Evolutionary conservation across 2,113 vertebrate species (phyloP).

Genomic region (Cryptotis parvus): DNA sequence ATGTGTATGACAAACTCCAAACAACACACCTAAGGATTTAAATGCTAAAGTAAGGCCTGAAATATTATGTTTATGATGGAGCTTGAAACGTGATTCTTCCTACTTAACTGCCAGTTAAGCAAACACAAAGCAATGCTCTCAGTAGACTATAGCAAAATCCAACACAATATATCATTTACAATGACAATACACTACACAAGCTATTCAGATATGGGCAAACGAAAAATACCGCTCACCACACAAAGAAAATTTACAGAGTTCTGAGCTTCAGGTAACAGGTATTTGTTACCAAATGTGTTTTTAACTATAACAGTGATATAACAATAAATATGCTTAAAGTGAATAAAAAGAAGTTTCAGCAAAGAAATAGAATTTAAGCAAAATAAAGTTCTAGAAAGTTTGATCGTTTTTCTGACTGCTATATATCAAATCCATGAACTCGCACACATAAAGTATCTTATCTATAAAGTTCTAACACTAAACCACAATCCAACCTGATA

Average conservation of each 20-base stretch:
- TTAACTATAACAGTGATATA: background rate
- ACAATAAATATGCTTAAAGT: constrained; percentile 12
- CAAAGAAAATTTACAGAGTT: constrained; percentile 16
- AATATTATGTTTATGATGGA: background rate
- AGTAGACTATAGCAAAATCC: background rate
- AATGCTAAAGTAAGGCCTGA: background rate
- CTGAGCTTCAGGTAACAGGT: background rate
- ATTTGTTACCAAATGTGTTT: background rate
- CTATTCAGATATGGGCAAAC: background rate
- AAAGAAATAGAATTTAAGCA: background rate
- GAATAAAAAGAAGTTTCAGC: constrained; percentile 12
- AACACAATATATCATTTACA: background rate
- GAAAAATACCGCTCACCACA: background rate
- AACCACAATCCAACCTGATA: no score
- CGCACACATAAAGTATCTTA: no score
- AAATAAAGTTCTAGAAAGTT: background rate
- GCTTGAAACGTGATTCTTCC: background rate
- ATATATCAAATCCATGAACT: no score
- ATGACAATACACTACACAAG: background rate
- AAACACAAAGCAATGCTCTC: background rate
- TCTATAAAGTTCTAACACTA: no score
- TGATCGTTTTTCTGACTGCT: background rate
- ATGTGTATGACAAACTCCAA: background rate
- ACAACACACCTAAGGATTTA: background rate
- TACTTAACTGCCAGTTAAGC: background rate